A percentile compares a stretch with the other conserved stretches of the same genome.
phyloP scores from a whole-genome alignment of 2,113 vertebrate genomes.

The Odobenus rosmarus region DNA sequence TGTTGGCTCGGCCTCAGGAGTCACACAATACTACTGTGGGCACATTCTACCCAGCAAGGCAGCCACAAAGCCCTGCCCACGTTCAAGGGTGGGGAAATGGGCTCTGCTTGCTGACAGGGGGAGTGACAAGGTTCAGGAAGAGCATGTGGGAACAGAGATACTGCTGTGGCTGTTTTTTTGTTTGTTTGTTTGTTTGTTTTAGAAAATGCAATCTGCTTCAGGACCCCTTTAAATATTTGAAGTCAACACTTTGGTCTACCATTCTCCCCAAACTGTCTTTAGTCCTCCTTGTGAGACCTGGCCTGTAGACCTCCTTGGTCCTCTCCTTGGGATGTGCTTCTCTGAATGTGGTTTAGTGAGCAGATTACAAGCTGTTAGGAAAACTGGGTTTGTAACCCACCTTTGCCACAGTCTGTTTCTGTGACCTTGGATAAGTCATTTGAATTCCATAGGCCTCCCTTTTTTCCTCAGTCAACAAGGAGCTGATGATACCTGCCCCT shows the following conservation, averaged over 20 bases:
- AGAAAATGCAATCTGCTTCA: neutral
- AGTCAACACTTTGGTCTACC: neutral
- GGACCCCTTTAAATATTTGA: neutral
- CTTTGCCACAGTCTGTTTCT: neutral
- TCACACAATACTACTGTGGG: neutral
- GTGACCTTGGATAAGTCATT: neutral
- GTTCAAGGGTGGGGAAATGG: neutral
- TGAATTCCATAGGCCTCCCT: neutral
- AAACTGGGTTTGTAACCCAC: neutral
- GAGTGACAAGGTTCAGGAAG: neutral
- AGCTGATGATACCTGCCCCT: neutral
- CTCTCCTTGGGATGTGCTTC: neutral
- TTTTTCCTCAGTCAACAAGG: neutral
- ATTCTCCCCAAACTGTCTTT: neutral
- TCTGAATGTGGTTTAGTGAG: neutral
- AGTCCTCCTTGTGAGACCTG: neutral
- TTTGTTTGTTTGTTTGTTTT: neutral
- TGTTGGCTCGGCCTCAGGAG: neutral
- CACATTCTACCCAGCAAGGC: neutral
- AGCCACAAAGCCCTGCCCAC: neutral
- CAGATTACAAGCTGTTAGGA: neutral
- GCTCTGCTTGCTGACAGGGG: neutral
- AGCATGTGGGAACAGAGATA: neutral
- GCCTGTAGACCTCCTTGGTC: neutral
- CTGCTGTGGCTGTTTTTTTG: neutral